Base-by-base conservation (phyloP, 1,140 invertebrate genomes). In the Pemphigus obesinymphae region DNA sequence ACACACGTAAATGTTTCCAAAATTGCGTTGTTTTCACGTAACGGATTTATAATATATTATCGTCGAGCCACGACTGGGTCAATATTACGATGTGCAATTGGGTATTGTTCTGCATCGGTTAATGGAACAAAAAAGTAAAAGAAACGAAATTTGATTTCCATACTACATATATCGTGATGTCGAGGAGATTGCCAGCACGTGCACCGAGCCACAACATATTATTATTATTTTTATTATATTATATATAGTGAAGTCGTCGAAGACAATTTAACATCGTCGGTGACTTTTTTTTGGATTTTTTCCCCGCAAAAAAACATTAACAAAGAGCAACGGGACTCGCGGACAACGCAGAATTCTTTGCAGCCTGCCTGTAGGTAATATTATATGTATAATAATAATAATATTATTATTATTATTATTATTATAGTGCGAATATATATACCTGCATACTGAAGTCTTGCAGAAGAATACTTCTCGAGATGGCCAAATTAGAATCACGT, bases 401-500 rank as follows among this genome's bases (percentile, higher is more conserved):
- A 34, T 34, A 34, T 5, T 40, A 40, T 5, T 40, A 40, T 8
- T 40, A 8, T 40, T n/a, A n/a, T n/a, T n/a, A n/a, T n/a, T n/a
- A n/a, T n/a, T n/a, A n/a, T n/a, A n/a, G n/a, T n/a, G n/a, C 43
- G 43, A 11, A 40, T 40, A 4, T 4, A 40, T 5, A 40, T 40
- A 40, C 37, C 37, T 4, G 37, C 37, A 10, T 40, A 40, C 10
- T 10, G 4, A 11, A 2, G 43, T 45, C 5, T 11, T 5, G 1
- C 1, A 45, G 10, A 13, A 6, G 43, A 4, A 45, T 7, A 45
- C 10, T 11, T 10, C 10, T 76, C 48, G 50, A 20, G 53, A 78
- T 45, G 55, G 76, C 76, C 55, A 80, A 80, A 61, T 63, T 78
- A 78, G 34, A 31, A 80, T 80, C 76, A 80, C 55, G 55, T 80